A percentile compares a stretch with the other conserved stretches of the same genome.
phyloP scores from a whole-genome alignment of 1,140 invertebrate species.

The Stegodyphus dumicola region DNA sequence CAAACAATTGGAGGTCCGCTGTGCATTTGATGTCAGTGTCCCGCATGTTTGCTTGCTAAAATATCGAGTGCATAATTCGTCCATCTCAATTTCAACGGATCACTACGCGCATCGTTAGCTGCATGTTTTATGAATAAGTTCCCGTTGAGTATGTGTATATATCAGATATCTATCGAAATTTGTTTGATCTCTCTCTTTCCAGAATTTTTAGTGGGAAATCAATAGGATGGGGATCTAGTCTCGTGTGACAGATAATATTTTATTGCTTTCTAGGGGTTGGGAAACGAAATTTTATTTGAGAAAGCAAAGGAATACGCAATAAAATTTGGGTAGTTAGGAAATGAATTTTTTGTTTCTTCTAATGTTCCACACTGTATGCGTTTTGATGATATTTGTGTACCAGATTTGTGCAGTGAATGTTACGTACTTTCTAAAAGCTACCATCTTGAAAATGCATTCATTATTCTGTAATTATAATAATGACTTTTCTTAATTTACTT shows the following conservation, averaged over 20 bases:
- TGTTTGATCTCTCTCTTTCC: conserved; percentile 40
- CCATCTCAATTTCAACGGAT: conserved; percentile 49
- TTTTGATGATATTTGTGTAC: too few species aligned
- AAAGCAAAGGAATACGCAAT: neutral
- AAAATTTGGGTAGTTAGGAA: conserved; percentile 27
- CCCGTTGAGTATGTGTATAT: neutral
- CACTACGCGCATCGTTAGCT: conserved; percentile 44
- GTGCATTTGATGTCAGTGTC: conserved; percentile 47
- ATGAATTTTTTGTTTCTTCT: conserved; percentile 28
- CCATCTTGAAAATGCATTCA: too few species aligned
- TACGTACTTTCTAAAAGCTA: too few species aligned
- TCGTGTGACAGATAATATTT: conserved; percentile 56
- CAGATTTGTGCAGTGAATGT: too few species aligned
- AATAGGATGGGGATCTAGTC: conserved; percentile 18
- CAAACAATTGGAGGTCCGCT: conserved; percentile 51
- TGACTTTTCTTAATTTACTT: too few species aligned
- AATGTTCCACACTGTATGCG: neutral
- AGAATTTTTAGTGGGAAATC: conserved; percentile 59
- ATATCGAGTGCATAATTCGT: conserved; percentile 59
- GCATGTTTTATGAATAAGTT: conserved; percentile 59
- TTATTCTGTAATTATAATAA: too few species aligned
- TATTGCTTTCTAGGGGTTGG: conserved; percentile 30
- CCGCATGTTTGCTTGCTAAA: conserved; percentile 50
- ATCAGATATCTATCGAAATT: conserved; percentile 40
- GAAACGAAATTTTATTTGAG: neutral